phyloP scores from a whole-genome alignment of 2,113 vertebrate genomes.

The Mirza zaza region DNA sequence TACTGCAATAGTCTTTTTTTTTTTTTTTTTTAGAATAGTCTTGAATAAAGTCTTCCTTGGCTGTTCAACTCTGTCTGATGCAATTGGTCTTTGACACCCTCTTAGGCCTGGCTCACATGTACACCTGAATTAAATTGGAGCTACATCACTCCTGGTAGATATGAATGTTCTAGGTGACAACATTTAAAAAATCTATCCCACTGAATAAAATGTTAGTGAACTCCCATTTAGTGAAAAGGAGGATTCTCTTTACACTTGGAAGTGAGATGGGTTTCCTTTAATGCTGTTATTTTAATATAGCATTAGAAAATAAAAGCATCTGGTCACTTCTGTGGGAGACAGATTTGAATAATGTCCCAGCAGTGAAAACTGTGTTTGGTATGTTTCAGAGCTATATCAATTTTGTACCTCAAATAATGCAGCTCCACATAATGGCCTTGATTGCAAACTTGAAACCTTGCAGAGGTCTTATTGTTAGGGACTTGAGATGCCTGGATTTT shows the following conservation, averaged over 20 bases:
- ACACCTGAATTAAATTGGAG: slow-evolving; percentile 53
- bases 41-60: not conserved
- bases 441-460: slow-evolving; percentile 26
- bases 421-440: slow-evolving; percentile 25
- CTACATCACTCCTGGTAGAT: not conserved
- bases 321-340: not conserved
- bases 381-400: slow-evolving; percentile 29
- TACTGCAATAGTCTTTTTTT: not conserved
- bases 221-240: not conserved
- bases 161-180: not conserved
- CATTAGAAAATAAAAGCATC: not conserved
- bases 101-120: not conserved
- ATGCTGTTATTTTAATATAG: slow-evolving; percentile 21
- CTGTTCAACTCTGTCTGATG: not conserved
- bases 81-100: not conserved
- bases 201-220: not conserved
- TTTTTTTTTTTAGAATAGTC: not conserved
- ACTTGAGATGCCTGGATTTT: not conserved
- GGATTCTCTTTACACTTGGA: not conserved
- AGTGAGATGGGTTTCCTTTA: not conserved
- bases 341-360: slow-evolving; percentile 8
- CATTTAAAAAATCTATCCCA: not conserved
- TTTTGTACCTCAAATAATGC: not conserved
- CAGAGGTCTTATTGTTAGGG: slow-evolving; percentile 40
- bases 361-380: not conserved